Conservation (phyloP, 2,113 vertebrate genomes). For the Tupaia tana region DNA sequence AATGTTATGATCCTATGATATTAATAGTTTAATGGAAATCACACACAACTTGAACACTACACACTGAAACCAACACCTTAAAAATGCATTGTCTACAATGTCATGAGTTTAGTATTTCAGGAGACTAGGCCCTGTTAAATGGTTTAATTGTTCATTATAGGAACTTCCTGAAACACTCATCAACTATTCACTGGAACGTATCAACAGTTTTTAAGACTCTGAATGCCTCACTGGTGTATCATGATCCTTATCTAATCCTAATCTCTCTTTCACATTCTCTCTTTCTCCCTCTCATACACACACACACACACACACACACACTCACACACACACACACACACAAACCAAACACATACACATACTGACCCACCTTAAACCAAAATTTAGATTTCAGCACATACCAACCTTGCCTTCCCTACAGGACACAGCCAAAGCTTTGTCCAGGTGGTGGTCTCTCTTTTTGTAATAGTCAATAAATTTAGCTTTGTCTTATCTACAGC, state of each 20-base stretch:
- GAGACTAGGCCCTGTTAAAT: background rate
- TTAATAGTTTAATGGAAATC: background rate
- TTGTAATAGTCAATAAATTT: background rate
- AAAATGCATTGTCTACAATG: background rate
- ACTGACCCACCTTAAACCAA: background rate
- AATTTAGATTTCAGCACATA: background rate
- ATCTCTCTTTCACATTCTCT: no score
- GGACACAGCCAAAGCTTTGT: background rate
- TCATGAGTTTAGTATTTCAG: background rate
- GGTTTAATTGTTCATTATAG: background rate
- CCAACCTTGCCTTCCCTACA: background rate
- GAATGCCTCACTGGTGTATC: background rate
- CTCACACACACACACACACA: no score
- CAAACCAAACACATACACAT: background rate
- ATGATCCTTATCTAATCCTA: background rate
- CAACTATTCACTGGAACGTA: background rate
- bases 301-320: background rate
- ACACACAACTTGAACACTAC: background rate
- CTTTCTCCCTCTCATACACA: background rate
- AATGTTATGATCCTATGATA: background rate
- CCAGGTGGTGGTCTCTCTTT: background rate
- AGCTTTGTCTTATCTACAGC: background rate
- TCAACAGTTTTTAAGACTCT: background rate
- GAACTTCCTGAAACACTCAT: background rate
- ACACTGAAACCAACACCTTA: background rate